Conservation (phyloP, 2,113 vertebrate species). For the Kryptolebias marmoratus region DNA sequence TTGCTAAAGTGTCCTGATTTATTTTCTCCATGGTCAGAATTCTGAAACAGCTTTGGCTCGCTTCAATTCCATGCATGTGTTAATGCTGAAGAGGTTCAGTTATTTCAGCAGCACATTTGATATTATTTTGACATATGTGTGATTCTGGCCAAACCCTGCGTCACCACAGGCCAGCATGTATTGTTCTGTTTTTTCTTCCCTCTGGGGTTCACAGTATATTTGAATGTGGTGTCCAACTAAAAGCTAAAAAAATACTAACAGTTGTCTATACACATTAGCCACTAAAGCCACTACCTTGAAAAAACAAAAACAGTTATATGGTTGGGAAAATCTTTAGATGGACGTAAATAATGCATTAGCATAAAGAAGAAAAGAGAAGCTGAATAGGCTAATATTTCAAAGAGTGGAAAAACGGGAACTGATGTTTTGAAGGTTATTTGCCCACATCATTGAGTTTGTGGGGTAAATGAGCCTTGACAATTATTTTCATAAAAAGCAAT, state of each 20-base stretch:
- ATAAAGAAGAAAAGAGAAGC: conserved; percentile 4
- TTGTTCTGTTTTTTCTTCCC: conserved; percentile 57
- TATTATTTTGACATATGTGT: conserved; percentile 71
- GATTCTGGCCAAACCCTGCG: conserved; percentile 54
- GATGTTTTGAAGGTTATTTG: conserved; percentile 70
- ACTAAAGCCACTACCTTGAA: conserved; percentile 13
- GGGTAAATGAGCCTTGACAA: conserved; percentile 83
- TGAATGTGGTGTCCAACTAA: conserved; percentile 49
- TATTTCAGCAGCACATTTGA: conserved; percentile 72
- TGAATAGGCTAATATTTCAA: conserved; percentile 29
- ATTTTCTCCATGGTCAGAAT: conserved; percentile 64
- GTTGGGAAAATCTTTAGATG: conserved; percentile 27
- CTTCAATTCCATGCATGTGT: conserved; percentile 57
- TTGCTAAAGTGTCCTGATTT: conserved; percentile 68
- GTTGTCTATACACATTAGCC: conserved; percentile 33
- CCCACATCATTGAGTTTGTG: conserved; percentile 70
- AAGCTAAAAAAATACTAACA: conserved; percentile 38
- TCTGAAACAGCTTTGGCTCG: conserved; percentile 64
- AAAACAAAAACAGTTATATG: not conserved
- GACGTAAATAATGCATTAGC: conserved; percentile 21
- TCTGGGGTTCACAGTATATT: conserved; percentile 43
- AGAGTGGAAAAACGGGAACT: conserved; percentile 56
- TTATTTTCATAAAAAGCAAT: conserved; percentile 87
- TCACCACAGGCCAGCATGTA: conserved; percentile 40
- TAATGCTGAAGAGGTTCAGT: conserved; percentile 67